These are phyloP conservation scores for Hecatera dysodea DNA, from an alignment of 2,888 invertebrate species.

Conservation along the genomic window DNA sequence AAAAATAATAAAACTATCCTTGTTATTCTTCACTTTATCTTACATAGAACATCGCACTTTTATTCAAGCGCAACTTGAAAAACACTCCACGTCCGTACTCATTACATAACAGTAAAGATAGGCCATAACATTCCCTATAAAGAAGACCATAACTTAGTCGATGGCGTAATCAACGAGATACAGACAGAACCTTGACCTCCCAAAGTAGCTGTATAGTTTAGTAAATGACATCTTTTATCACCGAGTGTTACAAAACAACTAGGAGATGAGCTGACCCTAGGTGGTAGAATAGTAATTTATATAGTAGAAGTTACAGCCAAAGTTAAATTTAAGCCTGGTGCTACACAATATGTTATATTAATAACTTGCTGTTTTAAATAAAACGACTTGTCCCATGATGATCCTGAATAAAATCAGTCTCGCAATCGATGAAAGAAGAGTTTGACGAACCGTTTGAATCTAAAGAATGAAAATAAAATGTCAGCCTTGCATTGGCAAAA, in stretches of 20 bases:
- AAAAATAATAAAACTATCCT: background rate
- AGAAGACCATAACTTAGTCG: conserved; percentile 57
- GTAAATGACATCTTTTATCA: conserved; percentile 48
- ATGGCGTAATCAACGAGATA: conserved; percentile 61
- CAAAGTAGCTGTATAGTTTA: conserved; percentile 38
- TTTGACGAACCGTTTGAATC: conserved; percentile 17
- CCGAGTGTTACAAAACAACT: conserved; percentile 47
- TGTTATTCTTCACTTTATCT: background rate
- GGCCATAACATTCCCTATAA: conserved; percentile 57
- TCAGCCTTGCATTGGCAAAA: background rate
- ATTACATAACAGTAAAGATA: conserved; percentile 55
- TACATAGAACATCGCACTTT: background rate
- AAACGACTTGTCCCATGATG: background rate
- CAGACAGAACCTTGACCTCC: conserved; percentile 56
- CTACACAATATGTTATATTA: background rate
- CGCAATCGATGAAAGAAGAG: background rate
- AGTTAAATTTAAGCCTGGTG: conserved; percentile 24
- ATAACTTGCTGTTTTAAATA: background rate
- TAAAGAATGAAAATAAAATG: background rate
- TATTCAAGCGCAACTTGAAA: conserved; percentile 19
- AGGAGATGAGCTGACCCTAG: conserved; percentile 27
- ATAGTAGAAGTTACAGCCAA: conserved; percentile 17
- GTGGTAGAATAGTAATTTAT: conserved; percentile 25
- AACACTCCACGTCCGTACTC: conserved; percentile 47
- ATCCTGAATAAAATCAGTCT: conserved; percentile 24